Conservation (phyloP, 2,797 vertebrate species). For the Peromyscus nudipes region DNA sequence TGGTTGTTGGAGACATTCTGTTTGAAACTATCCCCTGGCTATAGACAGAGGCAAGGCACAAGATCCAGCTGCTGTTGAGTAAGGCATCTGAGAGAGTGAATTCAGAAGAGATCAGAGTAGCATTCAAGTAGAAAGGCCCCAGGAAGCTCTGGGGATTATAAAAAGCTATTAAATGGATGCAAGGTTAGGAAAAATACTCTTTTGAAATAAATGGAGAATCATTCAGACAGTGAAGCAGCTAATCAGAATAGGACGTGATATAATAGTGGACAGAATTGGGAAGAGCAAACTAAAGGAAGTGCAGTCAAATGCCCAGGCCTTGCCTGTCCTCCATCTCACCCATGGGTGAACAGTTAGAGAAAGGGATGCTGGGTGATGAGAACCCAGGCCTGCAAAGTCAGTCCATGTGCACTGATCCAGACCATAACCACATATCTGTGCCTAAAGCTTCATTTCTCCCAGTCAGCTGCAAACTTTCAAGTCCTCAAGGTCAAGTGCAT, state of each 20-base stretch:
- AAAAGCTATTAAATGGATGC: conserved; percentile 63
- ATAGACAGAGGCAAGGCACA: not conserved
- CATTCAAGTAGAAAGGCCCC: conserved; percentile 17
- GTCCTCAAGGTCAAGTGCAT: not conserved
- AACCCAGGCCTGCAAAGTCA: not conserved
- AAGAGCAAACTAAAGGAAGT: not conserved
- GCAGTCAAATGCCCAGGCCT: not conserved
- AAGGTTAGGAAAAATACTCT: conserved; percentile 71
- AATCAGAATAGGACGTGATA: conserved; percentile 3
- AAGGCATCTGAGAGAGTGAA: not conserved
- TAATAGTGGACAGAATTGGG: not conserved
- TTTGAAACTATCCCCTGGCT: not conserved
- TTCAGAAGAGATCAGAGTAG: not conserved
- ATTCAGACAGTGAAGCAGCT: conserved; percentile 63
- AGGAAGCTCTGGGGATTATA: conserved; percentile 52
- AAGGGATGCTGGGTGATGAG: not conserved
- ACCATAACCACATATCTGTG: not conserved
- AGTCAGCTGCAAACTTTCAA: not conserved
- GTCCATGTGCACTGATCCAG: not conserved
- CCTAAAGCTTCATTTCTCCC: not conserved
- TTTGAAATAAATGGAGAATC: conserved; percentile 71
- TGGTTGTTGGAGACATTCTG: not conserved
- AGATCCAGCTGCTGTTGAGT: not conserved
- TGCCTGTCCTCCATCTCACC: not conserved
- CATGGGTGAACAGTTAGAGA: not conserved